phyloP scores from a whole-genome alignment of 1,140 invertebrate genomes.

The Pteromalus puparum region DNA sequence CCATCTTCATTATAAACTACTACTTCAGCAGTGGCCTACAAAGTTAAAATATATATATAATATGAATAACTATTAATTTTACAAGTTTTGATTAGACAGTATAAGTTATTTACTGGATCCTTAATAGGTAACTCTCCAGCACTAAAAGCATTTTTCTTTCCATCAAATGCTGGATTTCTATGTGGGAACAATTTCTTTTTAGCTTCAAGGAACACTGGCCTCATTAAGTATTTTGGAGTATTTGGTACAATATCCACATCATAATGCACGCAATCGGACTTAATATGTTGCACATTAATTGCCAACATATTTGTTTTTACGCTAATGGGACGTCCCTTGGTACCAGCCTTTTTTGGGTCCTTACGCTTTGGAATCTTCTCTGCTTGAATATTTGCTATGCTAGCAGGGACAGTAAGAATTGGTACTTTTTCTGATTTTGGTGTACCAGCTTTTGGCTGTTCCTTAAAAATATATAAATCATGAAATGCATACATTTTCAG shows the following conservation, averaged over 20 bases:
- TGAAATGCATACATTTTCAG: neutral
- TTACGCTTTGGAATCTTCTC: slow-evolving; percentile 55
- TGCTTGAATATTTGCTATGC: neutral
- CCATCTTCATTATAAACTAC: slow-evolving; percentile 66
- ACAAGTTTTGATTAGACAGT: neutral
- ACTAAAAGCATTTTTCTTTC: slow-evolving; percentile 81
- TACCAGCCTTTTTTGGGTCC: slow-evolving; percentile 65
- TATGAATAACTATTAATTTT: slow-evolving; percentile 6
- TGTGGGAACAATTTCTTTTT: slow-evolving; percentile 60
- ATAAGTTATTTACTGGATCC: slow-evolving; percentile 53
- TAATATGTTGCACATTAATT: slow-evolving; percentile 72
- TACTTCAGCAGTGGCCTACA: slow-evolving; percentile 32
- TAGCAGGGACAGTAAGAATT: neutral
- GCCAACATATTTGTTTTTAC: slow-evolving; percentile 78
- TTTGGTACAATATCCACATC: slow-evolving; percentile 76
- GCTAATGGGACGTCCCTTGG: slow-evolving; percentile 67
- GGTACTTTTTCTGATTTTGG: neutral
- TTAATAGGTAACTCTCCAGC: slow-evolving; percentile 60
- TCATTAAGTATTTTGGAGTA: slow-evolving; percentile 73
- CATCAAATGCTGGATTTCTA: slow-evolving; percentile 82
- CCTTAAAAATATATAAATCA: neutral
- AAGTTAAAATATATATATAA: neutral
- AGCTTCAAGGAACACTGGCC: slow-evolving; percentile 66
- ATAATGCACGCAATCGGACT: slow-evolving; percentile 73
- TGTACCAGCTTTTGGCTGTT: neutral